A percentile compares a stretch with the other conserved stretches of the same genome.
Evolutionary conservation across 2,888 invertebrate genomes (phyloP).

Genomic region (Pantelozetes paolii): DNA sequence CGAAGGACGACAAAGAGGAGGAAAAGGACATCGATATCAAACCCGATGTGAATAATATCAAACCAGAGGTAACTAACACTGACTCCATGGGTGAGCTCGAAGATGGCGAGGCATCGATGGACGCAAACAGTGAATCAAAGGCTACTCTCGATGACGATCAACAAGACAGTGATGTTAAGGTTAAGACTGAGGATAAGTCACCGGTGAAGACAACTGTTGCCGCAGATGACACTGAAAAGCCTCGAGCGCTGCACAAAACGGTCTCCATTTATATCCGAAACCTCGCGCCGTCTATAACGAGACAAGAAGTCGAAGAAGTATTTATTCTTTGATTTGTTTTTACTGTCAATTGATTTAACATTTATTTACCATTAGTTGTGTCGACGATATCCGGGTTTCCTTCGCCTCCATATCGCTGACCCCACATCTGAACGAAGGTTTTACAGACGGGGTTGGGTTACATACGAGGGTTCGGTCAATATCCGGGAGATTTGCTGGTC

Average conservation of each 20-base stretch:
- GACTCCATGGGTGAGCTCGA: slow-evolving; percentile 33
- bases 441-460: slow-evolving; percentile 97
- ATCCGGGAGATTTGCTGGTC: slow-evolving; percentile 99
- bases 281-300: slow-evolving; percentile 90
- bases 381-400: slow-evolving; percentile 83
- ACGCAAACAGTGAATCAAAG: slow-evolving; percentile 34
- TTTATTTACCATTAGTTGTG: slow-evolving; percentile 62
- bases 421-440: slow-evolving; percentile 93
- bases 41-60: slow-evolving; percentile 1
- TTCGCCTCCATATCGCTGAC: slow-evolving; percentile 93
- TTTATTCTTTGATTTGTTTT: slow-evolving; percentile 50
- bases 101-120: slow-evolving; percentile 43
- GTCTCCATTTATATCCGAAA: slow-evolving; percentile 95
- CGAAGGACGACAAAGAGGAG: slow-evolving; percentile 50
- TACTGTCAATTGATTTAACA: slow-evolving; percentile 13
- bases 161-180: background rate
- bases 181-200: background rate
- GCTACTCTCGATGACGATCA: slow-evolving; percentile 11
- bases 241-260: slow-evolving; percentile 76
- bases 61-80: slow-evolving; percentile 42
- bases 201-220: background rate
- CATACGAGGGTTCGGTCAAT: slow-evolving; percentile 91
- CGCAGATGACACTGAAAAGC: slow-evolving; percentile 46
- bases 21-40: slow-evolving; percentile 49
- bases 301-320: slow-evolving; percentile 92